Evolutionary conservation across 1,140 invertebrate species (phyloP), one percentile per base, ranked within the genome.

Genomic region (Eumeta japonica): DNA sequence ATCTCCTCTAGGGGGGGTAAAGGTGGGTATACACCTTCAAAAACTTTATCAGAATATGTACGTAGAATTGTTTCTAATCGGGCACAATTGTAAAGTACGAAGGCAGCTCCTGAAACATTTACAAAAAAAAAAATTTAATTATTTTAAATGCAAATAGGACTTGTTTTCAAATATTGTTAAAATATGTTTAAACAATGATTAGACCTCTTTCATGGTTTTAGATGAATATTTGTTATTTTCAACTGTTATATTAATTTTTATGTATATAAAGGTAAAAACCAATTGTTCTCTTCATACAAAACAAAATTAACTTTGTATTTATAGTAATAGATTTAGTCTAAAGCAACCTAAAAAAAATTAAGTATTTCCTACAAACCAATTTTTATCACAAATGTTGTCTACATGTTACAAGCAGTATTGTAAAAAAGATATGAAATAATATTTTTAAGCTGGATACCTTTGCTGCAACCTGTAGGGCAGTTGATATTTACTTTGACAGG

Each of bases 81-180:
- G 0, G 82, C 84, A 55, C 78, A 80, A 50, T 88, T 88, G 52
- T 88, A 88, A n/a, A 88, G 71, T 20, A 87, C 75, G 63, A 87
- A 88, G 19, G 79, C 62, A n/a, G 82, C 79, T 32, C 82, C 83
- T 85, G 54, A 36, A 65, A 67, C 47, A 46, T 13, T 52, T 41
- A 47, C 46, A 60, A n/a, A 55, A 35, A 28, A 47, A 14, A 37
- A 55, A 52, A 15, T 46, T 50, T 9, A 47, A n/a, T 40, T 16
- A 27, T 39, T 20, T 16, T 30, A 18, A 10, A 52, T 43, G 28
- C 3, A 39, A 44, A 43, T 12, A 18, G 3, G 11, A 16, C 12
- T 13, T 35, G 12, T 35, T 16, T 10, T 35, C 9, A 12, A 31
- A 5, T 31, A 12, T 17, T 35, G 11, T 35, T 20, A 20, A 13